phyloP scores from a whole-genome alignment of 35 echinoderm and acorn worm species.

The Ophiothrix spiculata region DNA sequence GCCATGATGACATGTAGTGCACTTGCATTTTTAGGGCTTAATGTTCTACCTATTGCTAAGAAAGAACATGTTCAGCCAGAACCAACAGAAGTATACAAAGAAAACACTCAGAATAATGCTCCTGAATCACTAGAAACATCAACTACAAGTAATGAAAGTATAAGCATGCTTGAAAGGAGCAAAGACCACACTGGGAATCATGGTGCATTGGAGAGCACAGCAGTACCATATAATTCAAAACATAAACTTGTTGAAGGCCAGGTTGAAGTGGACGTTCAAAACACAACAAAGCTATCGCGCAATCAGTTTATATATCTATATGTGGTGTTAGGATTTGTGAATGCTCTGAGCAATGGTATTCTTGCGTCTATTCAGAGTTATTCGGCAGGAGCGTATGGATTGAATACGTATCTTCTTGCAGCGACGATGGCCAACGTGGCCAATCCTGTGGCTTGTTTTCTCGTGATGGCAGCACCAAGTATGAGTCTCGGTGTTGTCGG shows the following conservation, averaged over 20 bases:
- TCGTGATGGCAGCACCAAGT: slow-evolving; percentile 71
- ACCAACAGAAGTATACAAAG: neutral
- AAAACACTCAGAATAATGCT: neutral
- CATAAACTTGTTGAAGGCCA: neutral
- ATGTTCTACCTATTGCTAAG: slow-evolving; percentile 68
- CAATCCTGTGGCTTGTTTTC: slow-evolving; percentile 81
- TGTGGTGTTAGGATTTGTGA: slow-evolving; percentile 61
- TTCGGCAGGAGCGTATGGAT: slow-evolving; percentile 66
- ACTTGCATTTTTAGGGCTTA: slow-evolving; percentile 45
- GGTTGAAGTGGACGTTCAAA: neutral
- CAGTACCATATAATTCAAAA: neutral
- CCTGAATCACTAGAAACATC: too few relatives aligned
- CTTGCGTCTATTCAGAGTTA: slow-evolving; percentile 94
- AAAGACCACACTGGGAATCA: slow-evolving; percentile 15
- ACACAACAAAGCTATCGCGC: neutral
- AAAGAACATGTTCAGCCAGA: slow-evolving; percentile 32
- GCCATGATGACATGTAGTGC: slow-evolving; percentile 59
- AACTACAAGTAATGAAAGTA: slow-evolving; percentile 25
- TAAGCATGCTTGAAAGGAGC: slow-evolving; percentile 38
- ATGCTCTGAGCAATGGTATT: slow-evolving; percentile 82
- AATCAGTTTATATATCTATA: slow-evolving; percentile 49
- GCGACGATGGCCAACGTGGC: slow-evolving; percentile 79
- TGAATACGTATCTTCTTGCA: slow-evolving; percentile 76
- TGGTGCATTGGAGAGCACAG: neutral
- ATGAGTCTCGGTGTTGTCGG: slow-evolving; percentile 55